Base-by-base conservation (phyloP, 2,113 vertebrate species). In the Gallinago media region DNA sequence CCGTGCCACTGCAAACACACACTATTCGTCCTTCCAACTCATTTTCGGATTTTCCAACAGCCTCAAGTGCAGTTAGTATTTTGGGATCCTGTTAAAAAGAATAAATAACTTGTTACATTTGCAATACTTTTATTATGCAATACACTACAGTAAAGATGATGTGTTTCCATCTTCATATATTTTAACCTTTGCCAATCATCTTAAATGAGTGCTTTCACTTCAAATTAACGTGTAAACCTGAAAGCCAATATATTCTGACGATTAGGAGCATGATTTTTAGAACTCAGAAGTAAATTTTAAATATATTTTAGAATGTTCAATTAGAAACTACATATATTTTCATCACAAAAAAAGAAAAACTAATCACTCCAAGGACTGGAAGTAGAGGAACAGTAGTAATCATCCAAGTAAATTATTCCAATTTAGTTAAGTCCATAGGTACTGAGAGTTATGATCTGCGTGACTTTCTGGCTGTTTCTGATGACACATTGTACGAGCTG, bases 1-100 rank as follows among this genome's bases (percentile, higher is more conserved):
- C 99, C 2, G 98, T 98, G 47, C 99, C 99, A 47, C 99, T 99
- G 98, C 99, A 99, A 92, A 99, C 98, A 78, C 99, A 99, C 71
- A 99, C 98, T 95, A 99, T 98, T 63, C 98, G 98, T 50, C 99
- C 99, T 86, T 99, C 99, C 94, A 99, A 62, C 74, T 99, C 99
- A 12, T 98, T 98, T 97, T 99, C 99, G 1, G 98, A 98, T 96
- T 99, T 99, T 85, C 99, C 99, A 50, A 98, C 96, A 87, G 98
- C 98, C 96, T 99, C 99, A 5, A 99, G 99, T 11, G 98, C 99
- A 7, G 99, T 98, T 62, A 99, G 90, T 80, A 99, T 99, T 98
- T 99, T 99, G 49, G 99, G 99, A 97, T 99, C 99, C 99, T 99
- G 88, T 88, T 52, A 84, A 72, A 96, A 17, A 96, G 29, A 97